Conservation (phyloP, 2,888 invertebrate species). For the Beris morrisii region DNA sequence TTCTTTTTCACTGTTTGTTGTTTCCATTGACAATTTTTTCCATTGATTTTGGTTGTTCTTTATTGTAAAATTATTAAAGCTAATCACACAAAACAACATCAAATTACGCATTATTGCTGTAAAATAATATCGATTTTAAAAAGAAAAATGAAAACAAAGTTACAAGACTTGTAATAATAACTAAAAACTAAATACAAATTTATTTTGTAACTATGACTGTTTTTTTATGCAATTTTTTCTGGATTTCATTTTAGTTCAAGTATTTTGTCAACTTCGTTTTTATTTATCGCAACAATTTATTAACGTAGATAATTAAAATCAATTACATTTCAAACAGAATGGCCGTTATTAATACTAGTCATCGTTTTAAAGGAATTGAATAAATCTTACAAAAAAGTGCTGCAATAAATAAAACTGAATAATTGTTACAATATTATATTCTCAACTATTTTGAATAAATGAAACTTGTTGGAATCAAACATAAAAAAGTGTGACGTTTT, state of each 20-base stretch:
- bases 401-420: too few relatives aligned
- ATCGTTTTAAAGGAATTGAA: too few relatives aligned
- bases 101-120: neutral
- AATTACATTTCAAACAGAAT: too few relatives aligned
- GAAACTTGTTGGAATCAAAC: too few relatives aligned
- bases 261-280: too few relatives aligned
- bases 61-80: slow-evolving; percentile 28
- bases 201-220: neutral
- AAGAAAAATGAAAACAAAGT: neutral
- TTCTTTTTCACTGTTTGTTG: neutral
- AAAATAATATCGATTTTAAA: neutral
- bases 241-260: neutral
- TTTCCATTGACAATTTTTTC: slow-evolving; percentile 11
- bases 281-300: too few relatives aligned
- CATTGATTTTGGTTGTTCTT: neutral
- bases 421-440: too few relatives aligned
- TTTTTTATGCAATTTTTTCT: slow-evolving; percentile 1
- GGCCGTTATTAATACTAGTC: too few relatives aligned
- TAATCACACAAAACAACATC: slow-evolving; percentile 20
- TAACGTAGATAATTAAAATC: too few relatives aligned
- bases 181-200: neutral
- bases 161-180: neutral
- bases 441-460: too few relatives aligned
- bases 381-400: too few relatives aligned
- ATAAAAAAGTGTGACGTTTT: too few relatives aligned